Evolutionary conservation across 2,888 invertebrate genomes (phyloP).

Genomic region (Drosophila neotestacea): DNA sequence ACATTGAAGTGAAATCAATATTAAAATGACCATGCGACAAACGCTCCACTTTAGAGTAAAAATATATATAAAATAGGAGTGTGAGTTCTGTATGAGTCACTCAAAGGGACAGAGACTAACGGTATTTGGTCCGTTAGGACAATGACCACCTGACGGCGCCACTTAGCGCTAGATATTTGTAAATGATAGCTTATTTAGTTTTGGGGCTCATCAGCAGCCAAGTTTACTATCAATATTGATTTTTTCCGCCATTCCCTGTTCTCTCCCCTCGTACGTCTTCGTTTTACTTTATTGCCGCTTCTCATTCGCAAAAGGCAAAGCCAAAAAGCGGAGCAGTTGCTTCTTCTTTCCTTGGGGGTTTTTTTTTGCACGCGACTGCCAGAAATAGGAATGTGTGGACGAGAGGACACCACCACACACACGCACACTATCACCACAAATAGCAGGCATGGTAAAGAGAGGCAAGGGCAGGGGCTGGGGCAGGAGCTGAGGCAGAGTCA

Average conservation of each 20-base stretch:
- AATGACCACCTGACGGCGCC: constrained; percentile 72
- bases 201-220: constrained; percentile 30
- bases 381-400: constrained; percentile 47
- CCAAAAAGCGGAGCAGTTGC: constrained; percentile 39
- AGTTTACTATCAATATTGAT: constrained; percentile 69
- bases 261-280: constrained; percentile 26
- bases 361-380: constrained; percentile 52
- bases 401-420: constrained; percentile 41
- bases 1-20: constrained; percentile 63
- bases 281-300: constrained; percentile 55
- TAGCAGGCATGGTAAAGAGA: background rate
- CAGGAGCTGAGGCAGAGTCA: constrained; percentile 42
- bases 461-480: background rate
- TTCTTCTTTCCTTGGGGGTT: constrained; percentile 29
- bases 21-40: constrained; percentile 38
- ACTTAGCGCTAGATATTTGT: constrained; percentile 23
- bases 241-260: constrained; percentile 41
- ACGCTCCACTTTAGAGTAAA: constrained; percentile 29
- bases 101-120: constrained; percentile 9
- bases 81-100: constrained; percentile 56
- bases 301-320: constrained; percentile 47
- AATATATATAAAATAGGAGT: background rate
- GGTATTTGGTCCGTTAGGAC: constrained; percentile 44
- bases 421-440: constrained; percentile 13
- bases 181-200: constrained; percentile 11